These are phyloP conservation scores for Odontothrips loti DNA, from an alignment of 2,888 invertebrate genomes.

Conservation along the genomic window DNA sequence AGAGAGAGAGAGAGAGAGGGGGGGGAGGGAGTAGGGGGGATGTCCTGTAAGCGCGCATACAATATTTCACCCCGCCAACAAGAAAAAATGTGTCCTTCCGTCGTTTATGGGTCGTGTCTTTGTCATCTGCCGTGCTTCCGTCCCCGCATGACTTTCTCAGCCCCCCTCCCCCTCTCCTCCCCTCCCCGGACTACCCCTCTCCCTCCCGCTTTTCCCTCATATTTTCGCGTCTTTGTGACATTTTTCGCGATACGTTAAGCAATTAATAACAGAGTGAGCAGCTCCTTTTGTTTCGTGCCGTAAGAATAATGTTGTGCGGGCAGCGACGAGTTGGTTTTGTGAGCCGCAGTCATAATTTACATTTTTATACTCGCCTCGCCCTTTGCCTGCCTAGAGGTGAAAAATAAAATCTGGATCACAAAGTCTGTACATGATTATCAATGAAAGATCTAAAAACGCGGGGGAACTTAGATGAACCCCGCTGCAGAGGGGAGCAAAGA, in stretches of 20 bases:
- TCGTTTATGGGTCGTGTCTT: conserved; percentile 26
- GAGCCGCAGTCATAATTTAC: too few relatives aligned
- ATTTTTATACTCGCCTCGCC: too few relatives aligned
- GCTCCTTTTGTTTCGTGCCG: background rate
- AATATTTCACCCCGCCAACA: conserved; percentile 24
- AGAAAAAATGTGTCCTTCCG: conserved; percentile 26
- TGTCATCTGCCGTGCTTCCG: conserved; percentile 19
- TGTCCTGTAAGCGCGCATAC: conserved; percentile 18
- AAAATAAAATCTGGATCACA: too few relatives aligned
- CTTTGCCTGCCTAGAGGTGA: too few relatives aligned
- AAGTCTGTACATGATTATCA: too few relatives aligned
- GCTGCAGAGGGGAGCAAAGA: too few relatives aligned
- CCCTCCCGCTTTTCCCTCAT: background rate
- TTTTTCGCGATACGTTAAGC: conserved; percentile 22
- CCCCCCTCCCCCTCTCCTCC: background rate
- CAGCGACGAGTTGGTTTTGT: too few relatives aligned
- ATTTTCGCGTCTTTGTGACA: conserved; percentile 13
- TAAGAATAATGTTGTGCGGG: too few relatives aligned
- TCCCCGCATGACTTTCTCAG: background rate
- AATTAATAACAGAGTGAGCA: background rate
- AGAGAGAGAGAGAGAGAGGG: too few relatives aligned
- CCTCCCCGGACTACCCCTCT: background rate
- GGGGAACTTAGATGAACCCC: too few relatives aligned
- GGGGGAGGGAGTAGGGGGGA: background rate
- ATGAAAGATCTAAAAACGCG: too few relatives aligned